Evolutionary conservation across 2,888 invertebrate species (phyloP).

Genomic region (Neoitamus cyanurus): DNA sequence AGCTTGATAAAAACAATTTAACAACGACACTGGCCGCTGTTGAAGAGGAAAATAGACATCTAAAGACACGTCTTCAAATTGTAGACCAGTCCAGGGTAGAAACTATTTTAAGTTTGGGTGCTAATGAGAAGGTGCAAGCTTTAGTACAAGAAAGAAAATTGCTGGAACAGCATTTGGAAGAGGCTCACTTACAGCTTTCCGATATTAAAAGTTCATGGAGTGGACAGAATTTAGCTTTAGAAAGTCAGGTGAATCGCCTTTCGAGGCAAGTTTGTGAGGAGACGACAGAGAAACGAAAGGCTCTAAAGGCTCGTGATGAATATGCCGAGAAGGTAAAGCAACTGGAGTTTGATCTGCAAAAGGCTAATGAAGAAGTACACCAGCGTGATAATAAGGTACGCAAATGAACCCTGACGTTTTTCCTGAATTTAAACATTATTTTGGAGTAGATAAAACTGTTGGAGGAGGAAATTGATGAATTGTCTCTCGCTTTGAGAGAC

Average conservation of each 20-base stretch:
- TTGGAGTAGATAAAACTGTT: conserved; percentile 69
- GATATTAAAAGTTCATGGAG: conserved; percentile 94
- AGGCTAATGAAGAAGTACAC: conserved; percentile 60
- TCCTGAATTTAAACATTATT: neutral
- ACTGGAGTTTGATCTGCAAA: conserved; percentile 62
- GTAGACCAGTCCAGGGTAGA: conserved; percentile 63
- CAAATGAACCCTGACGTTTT: neutral
- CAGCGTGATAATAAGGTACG: conserved; percentile 63
- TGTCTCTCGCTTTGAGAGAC: conserved; percentile 74
- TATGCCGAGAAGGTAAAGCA: conserved; percentile 72
- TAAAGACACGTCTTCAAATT: conserved; percentile 68
- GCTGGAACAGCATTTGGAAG: conserved; percentile 82
- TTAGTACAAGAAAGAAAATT: conserved; percentile 73
- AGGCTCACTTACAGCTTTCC: conserved; percentile 85
- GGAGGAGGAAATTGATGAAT: conserved; percentile 78
- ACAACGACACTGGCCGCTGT: conserved; percentile 77
- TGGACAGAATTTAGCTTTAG: conserved; percentile 86
- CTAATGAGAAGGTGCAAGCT: conserved; percentile 70
- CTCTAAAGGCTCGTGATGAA: conserved; percentile 76
- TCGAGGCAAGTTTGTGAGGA: conserved; percentile 88
- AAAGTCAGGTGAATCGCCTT: conserved; percentile 88
- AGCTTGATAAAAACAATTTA: conserved; percentile 76
- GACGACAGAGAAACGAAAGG: conserved; percentile 81
- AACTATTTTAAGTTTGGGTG: conserved; percentile 57
- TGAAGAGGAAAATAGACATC: conserved; percentile 80